Conservation (phyloP, 1,140 invertebrate species). For the Cydia strobilella region DNA sequence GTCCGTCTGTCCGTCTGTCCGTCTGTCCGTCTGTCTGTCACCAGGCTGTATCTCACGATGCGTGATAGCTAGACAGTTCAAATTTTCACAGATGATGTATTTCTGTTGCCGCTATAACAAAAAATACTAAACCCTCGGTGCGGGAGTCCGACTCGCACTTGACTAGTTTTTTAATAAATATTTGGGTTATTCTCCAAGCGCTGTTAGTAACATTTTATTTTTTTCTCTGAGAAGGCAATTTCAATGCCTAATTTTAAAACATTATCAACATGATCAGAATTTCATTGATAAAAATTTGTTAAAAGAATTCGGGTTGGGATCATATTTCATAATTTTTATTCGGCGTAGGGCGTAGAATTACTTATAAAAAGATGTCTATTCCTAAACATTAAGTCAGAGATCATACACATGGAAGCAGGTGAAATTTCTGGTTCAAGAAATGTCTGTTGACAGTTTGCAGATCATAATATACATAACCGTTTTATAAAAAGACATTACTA, state of each 20-base stretch:
- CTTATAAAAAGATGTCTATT: not conserved
- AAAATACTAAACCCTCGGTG: too few relatives aligned
- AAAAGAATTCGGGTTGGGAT: not conserved
- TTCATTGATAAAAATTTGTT: not conserved
- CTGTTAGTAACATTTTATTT: not conserved
- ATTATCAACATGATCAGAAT: not conserved
- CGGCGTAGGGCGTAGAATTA: not conserved
- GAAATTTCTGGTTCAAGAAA: constrained; percentile 39
- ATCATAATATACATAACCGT: too few relatives aligned
- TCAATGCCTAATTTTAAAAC: not conserved
- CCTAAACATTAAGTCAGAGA: not conserved
- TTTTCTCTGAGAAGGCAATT: not conserved
- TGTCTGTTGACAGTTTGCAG: not conserved
- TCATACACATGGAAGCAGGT: constrained; percentile 32
- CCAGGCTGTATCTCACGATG: too few relatives aligned
- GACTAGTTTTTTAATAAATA: constrained; percentile 18
- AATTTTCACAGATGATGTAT: too few relatives aligned
- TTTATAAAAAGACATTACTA: too few relatives aligned
- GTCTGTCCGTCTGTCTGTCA: too few relatives aligned
- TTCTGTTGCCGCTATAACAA: too few relatives aligned
- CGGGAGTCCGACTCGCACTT: too few relatives aligned
- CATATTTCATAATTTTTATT: not conserved
- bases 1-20: too few relatives aligned
- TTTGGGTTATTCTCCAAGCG: not conserved
- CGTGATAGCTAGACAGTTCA: too few relatives aligned